Conservation (phyloP, 2,888 invertebrate genomes). For the Gibbula magus region DNA sequence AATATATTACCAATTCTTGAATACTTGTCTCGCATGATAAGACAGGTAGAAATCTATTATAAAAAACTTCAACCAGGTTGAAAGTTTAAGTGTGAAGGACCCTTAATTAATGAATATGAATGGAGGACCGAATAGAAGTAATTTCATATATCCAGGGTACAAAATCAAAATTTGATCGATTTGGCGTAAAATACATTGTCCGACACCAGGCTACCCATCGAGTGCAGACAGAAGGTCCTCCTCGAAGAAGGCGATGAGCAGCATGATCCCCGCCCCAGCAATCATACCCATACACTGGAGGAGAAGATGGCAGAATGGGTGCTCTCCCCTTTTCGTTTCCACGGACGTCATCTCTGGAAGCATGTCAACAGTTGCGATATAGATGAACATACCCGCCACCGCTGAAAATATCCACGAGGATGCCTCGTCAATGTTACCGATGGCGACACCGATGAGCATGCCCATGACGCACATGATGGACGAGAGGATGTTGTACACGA, state of each 20-base stretch:
- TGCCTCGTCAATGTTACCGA: conserved; percentile 86
- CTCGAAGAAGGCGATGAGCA: conserved; percentile 91
- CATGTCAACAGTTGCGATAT: conserved; percentile 96
- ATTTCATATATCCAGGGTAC: no score
- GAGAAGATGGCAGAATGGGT: conserved; percentile 83
- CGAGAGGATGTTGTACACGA: conserved; percentile 91
- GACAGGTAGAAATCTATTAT: no score
- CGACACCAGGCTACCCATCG: conserved; percentile 14
- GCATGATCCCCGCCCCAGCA: conserved; percentile 89
- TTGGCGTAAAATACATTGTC: no score
- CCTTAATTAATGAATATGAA: no score
- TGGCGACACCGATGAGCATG: conserved; percentile 88
- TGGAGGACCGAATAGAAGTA: no score
- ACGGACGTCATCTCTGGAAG: conserved; percentile 88
- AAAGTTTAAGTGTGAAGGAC: no score
- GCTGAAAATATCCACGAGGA: conserved; percentile 92
- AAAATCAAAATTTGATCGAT: no score
- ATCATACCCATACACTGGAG: conserved; percentile 88
- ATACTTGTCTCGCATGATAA: no score
- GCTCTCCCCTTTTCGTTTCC: conserved; percentile 69
- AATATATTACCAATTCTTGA: no score
- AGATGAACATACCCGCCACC: conserved; percentile 95
- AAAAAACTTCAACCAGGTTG: no score
- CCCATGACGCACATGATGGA: conserved; percentile 90
- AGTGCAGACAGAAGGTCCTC: conserved; percentile 83